These are phyloP conservation scores for Phoeniculus purpureus DNA, from an alignment of 2,797 vertebrate genomes.

Conservation along the genomic window DNA sequence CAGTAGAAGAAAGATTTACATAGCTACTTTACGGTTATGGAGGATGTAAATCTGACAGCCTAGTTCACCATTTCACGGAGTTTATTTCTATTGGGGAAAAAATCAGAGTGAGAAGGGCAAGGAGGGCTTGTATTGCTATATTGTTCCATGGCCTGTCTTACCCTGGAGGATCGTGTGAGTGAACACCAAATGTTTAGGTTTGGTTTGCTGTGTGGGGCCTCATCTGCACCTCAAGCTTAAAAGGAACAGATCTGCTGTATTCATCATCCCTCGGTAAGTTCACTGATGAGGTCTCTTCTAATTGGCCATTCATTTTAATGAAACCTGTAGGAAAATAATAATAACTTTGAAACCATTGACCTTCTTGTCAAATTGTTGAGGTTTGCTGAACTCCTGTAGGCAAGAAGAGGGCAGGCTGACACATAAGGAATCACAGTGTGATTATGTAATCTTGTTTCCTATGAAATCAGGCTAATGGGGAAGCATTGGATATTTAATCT, in stretches of 20 bases:
- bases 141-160: not conserved
- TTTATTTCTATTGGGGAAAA: not conserved
- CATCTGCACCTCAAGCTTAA: slow-evolving; percentile 39
- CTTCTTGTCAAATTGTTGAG: slow-evolving; percentile 2
- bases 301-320: not conserved
- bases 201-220: slow-evolving; percentile 38
- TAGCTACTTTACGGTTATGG: not conserved
- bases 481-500: not conserved
- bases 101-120: not conserved
- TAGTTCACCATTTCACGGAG: not conserved
- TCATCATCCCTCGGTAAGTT: not conserved
- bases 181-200: not conserved
- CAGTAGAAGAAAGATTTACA: not conserved
- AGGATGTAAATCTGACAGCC: not conserved
- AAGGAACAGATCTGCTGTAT: not conserved
- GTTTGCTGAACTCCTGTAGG: slow-evolving; percentile 5
- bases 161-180: not conserved
- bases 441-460: not conserved
- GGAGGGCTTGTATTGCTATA: not conserved
- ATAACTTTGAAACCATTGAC: not conserved
- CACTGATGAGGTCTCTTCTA: not conserved
- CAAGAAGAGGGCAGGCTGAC: not conserved
- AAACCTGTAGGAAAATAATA: not conserved
- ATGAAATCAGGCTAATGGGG: not conserved
- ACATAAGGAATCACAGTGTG: not conserved